Percentiles rank a stretch among this genome's conserved stretches.
Evolutionary conservation across 1,140 invertebrate species (phyloP).

Genomic region (Fragariocoptes setiger): DNA sequence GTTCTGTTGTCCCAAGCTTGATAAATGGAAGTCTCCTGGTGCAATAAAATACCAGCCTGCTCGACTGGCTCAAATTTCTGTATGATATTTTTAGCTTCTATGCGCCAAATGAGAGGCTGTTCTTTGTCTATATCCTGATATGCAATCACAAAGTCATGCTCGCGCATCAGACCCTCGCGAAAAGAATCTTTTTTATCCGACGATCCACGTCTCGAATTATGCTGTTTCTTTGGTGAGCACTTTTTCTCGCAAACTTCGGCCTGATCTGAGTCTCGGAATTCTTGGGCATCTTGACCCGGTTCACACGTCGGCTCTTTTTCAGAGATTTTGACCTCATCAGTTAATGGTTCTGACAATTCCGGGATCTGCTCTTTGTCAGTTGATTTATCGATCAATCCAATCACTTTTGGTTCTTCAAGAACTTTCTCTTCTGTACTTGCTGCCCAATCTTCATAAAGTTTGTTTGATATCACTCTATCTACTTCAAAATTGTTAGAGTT

Average conservation of each 20-base stretch:
- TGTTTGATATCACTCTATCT: slow-evolving; percentile 75
- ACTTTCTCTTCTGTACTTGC: slow-evolving; percentile 5
- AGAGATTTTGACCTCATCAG: no score
- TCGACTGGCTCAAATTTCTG: slow-evolving; percentile 60
- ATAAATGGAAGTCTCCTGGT: no score
- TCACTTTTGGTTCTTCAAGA: slow-evolving; percentile 1
- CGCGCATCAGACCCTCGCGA: slow-evolving; percentile 22
- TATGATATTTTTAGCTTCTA: slow-evolving; percentile 47
- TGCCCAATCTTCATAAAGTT: slow-evolving; percentile 20
- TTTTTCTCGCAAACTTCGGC: neutral
- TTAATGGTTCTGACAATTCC: no score
- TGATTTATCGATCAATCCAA: slow-evolving; percentile 1
- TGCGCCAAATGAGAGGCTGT: slow-evolving; percentile 48
- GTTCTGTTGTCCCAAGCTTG: no score
- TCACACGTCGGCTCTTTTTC: neutral
- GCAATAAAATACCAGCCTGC: slow-evolving; percentile 41
- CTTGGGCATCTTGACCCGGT: neutral
- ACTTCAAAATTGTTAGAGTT: slow-evolving; percentile 97
- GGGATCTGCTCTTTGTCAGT: no score
- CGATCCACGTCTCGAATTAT: slow-evolving; percentile 7
- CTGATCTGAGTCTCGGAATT: neutral
- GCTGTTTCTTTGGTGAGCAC: no score
- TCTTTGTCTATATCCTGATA: slow-evolving; percentile 35
- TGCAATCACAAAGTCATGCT: slow-evolving; percentile 44
- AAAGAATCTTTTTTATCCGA: slow-evolving; percentile 8